Percentiles rank a stretch among this genome's conserved stretches.
phyloP scores from a whole-genome alignment of 2,113 vertebrate genomes.

The Serilophus lunatus region DNA sequence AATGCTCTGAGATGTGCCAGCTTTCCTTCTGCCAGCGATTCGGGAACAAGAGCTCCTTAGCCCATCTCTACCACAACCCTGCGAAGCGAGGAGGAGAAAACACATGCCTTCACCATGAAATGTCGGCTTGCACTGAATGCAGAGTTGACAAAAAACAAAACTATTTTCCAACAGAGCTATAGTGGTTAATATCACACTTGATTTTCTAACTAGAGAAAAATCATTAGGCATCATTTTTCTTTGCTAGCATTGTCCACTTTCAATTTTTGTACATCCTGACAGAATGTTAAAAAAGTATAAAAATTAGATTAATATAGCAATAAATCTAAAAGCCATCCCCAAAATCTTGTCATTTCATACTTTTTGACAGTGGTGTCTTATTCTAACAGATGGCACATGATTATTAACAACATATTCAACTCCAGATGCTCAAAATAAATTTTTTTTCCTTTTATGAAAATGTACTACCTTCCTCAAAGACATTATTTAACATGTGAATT shows the following conservation, averaged over 20 bases:
- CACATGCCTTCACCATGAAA: background rate
- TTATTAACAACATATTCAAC: background rate
- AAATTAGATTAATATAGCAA: background rate
- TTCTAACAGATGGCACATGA: background rate
- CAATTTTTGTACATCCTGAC: background rate
- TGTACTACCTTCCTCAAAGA: background rate
- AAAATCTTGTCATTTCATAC: background rate
- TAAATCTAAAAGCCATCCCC: background rate
- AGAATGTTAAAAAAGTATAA: background rate
- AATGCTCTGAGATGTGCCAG: background rate
- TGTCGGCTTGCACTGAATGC: background rate
- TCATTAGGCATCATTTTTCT: background rate
- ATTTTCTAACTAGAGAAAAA: background rate
- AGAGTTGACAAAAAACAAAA: background rate
- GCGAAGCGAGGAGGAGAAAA: background rate
- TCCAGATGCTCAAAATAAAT: background rate
- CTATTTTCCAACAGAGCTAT: background rate
- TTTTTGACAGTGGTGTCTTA: background rate
- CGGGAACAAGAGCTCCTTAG: background rate
- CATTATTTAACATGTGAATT: background rate
- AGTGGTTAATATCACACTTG: background rate
- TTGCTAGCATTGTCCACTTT: background rate
- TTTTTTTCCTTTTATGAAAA: background rate
- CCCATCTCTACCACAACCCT: background rate
- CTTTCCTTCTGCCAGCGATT: background rate